Conservation (phyloP, 2,113 vertebrate genomes). For the Antechinus stuartii region DNA sequence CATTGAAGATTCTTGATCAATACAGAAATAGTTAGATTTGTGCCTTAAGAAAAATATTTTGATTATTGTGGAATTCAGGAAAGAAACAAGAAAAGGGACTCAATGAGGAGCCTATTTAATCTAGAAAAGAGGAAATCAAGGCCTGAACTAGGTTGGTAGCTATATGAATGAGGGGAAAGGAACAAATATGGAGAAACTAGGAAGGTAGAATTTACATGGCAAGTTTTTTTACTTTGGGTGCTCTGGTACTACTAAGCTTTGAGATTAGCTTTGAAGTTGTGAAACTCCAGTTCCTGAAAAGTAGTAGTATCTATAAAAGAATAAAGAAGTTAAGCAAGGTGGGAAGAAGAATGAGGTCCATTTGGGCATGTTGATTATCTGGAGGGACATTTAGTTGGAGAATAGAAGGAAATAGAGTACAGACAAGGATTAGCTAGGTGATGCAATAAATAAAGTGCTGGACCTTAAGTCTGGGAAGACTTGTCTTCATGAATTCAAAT, state of each 20-base stretch:
- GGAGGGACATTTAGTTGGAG: neutral
- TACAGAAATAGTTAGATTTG: neutral
- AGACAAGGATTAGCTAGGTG: too few species aligned
- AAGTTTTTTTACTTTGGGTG: neutral
- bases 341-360: neutral
- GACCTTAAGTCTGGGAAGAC: neutral
- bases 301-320: neutral
- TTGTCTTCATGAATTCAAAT: neutral
- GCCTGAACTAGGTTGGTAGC: neutral
- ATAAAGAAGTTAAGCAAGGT: neutral
- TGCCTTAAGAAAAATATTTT: neutral
- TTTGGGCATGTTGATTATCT: neutral
- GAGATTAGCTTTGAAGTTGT: neutral
- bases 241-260: neutral
- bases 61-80: neutral
- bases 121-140: neutral
- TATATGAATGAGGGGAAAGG: neutral
- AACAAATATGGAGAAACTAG: neutral
- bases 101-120: neutral
- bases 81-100: neutral
- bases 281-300: neutral
- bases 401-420: neutral
- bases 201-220: neutral
- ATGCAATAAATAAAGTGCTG: neutral
- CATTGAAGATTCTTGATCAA: neutral